These are phyloP conservation scores for Pyrgus malvae DNA, from an alignment of 2,888 invertebrate genomes.

Conservation along the genomic window DNA sequence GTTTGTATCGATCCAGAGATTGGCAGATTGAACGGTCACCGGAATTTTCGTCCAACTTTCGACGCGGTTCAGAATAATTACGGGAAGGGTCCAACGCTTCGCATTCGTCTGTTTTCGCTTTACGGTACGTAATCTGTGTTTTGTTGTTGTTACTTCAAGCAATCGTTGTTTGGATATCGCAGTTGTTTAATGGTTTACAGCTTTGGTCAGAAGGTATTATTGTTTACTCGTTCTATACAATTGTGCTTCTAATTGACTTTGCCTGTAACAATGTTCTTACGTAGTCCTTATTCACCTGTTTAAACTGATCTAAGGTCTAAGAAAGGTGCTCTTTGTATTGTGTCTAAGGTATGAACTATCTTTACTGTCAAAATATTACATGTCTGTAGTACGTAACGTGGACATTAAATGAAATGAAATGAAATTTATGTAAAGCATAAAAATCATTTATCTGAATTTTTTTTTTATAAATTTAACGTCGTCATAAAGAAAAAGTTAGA, in stretches of 20 bases:
- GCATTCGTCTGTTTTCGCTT: constrained; percentile 9
- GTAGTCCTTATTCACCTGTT: too few relatives aligned
- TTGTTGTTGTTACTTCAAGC: constrained; percentile 17
- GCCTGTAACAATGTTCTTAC: too few relatives aligned
- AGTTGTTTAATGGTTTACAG: constrained; percentile 6
- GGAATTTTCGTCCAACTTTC: constrained; percentile 31
- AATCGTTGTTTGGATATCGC: neutral
- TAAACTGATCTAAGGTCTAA: too few relatives aligned
- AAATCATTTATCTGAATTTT: too few relatives aligned
- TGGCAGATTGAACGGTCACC: constrained; percentile 46
- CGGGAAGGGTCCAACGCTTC: neutral
- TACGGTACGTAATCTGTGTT: constrained; percentile 27
- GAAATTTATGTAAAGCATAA: too few relatives aligned
- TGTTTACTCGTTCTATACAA: neutral
- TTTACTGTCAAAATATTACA: too few relatives aligned
- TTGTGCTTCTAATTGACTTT: neutral
- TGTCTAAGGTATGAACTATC: too few relatives aligned
- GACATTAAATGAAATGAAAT: too few relatives aligned
- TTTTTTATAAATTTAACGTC: too few relatives aligned
- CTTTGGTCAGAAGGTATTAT: neutral
- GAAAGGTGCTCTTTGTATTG: too few relatives aligned
- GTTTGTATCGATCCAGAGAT: constrained; percentile 49
- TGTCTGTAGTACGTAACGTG: too few relatives aligned
- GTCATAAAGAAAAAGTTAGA: too few relatives aligned
- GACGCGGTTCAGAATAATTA: constrained; percentile 14